A percentile compares a stretch with the other conserved stretches of the same genome.
Conservation (phyloP, 2,888 invertebrate genomes). For the Cephus sareptanus region DNA sequence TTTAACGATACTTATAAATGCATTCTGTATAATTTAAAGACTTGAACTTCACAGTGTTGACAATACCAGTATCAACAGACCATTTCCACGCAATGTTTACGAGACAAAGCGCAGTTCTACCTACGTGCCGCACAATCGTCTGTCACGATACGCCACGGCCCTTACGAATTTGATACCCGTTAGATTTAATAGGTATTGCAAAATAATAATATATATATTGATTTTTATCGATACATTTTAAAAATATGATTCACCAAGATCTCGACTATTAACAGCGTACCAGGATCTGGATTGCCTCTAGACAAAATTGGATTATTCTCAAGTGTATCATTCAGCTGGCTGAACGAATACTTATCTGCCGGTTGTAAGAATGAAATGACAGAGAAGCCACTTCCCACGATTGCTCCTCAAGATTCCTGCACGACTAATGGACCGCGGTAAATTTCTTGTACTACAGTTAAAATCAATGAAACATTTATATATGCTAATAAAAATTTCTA, state of each 20-base stretch:
- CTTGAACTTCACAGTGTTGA: conserved; percentile 19
- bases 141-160: conserved; percentile 52
- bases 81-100: conserved; percentile 10
- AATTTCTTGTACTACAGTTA: neutral
- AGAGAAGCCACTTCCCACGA: conserved; percentile 59
- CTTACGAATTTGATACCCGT: conserved; percentile 52
- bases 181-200: conserved; percentile 42
- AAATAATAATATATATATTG: neutral
- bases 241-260: neutral
- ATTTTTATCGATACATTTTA: neutral
- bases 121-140: conserved; percentile 53
- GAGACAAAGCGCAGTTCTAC: conserved; percentile 40
- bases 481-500: conserved; percentile 36
- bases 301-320: conserved; percentile 67
- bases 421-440: conserved; percentile 67
- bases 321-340: conserved; percentile 68
- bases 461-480: conserved; percentile 5
- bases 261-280: conserved; percentile 24
- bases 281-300: conserved; percentile 49
- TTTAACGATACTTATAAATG: neutral
- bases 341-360: conserved; percentile 66
- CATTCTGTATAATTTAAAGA: conserved; percentile 15
- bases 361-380: conserved; percentile 65
- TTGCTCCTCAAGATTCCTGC: conserved; percentile 65
- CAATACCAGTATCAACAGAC: conserved; percentile 12